Evolutionary conservation across 1,140 invertebrate genomes (phyloP), one percentile per base, ranked within the genome.

Genomic region (Onthophagus taurus): DNA sequence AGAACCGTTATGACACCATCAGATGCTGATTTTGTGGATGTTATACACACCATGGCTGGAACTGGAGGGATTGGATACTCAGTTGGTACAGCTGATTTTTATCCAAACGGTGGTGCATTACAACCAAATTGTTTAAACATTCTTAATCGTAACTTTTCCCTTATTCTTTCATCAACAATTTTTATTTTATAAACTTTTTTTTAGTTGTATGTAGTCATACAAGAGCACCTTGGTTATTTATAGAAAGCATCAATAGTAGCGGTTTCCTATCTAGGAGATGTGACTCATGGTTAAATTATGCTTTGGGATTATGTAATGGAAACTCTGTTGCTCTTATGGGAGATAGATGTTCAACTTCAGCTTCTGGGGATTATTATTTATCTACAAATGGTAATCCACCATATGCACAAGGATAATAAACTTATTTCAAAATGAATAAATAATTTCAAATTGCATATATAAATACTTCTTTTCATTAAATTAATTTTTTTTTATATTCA

Each of bases 81-180:
- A 0, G 56, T 81, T 7, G 82, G 85, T n/a, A 72, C 81, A 50
- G 75, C 71, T 6, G 87, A 90, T 60, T 89, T 89, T 68, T 89
- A 77, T 58, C 83, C 83, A 0, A 89, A 90, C 61, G 77, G 80
- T 7, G 83, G 83, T 3, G 60, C 57, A 4, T 45, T 45, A 2
- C 77, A 80, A 53, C 75, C 76, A 3, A 76, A 76, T 24, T 80
- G 77, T 55, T 8, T 21, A 9, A 21, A 41, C 17, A 21, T 26
- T 8, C 16, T 13, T 24, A 24, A 16, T 1, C 38, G 38, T 41
- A 29, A 26, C 16, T 29, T 18, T 12, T n/a, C 11, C 17, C n/a
- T 26, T n/a, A n/a, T 12, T 29, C 6, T 23, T 3, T 9, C 17
- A 4, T 36, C 12, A n/a, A 37, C 11, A 21, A 21, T 21, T 37